Base-by-base conservation (phyloP, 2,888 invertebrate species). In the Scaptomyza parva region DNA sequence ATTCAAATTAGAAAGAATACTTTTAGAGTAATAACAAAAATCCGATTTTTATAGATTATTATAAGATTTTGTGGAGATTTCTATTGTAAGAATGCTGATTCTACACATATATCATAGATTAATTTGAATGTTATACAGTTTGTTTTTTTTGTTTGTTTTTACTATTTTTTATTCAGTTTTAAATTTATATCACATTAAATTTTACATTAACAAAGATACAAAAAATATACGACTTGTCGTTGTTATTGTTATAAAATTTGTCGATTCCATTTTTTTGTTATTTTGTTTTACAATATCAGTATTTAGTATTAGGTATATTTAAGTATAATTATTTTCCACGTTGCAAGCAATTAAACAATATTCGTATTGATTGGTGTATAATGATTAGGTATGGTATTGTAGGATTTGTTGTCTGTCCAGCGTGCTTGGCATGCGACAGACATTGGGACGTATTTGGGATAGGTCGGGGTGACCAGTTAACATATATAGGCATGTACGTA, bases 171-270 rank as follows among this genome's bases (percentile, higher is more conserved):
- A 68, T 78, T 80, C 70, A 63, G 74, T 67, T 80, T 84, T 86
- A 86, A 80, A 85, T 84, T 70, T 88, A 88, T 88, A 89, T 88
- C 89, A 88, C 89, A 88, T 88, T 86, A 89, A 82, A 82, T 72
- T 76, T 76, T 74, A 88, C 73, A 86, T 85, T 88, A 88, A 75
- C 80, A 86, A 75, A 78, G 69, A 76, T 77, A 86, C 80, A 84
- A 79, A 78, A 71, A 47, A 37, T 48, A 81, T 61, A 70, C 78
- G 76, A 86, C 67, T 68, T 60, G 74, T 87, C 68, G 64, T 68
- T 63, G 61, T 59, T 55, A 47, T 70, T 39, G 28, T 58, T 61
- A 59, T 60, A 39, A 37, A 37, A 43, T 41, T 55, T 57, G 54
- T 73, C 62, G 63, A 68, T 59, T 61, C 60, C 60, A 22, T 22